Conservation (phyloP, 2,888 invertebrate species). For the Operophtera brumata region DNA sequence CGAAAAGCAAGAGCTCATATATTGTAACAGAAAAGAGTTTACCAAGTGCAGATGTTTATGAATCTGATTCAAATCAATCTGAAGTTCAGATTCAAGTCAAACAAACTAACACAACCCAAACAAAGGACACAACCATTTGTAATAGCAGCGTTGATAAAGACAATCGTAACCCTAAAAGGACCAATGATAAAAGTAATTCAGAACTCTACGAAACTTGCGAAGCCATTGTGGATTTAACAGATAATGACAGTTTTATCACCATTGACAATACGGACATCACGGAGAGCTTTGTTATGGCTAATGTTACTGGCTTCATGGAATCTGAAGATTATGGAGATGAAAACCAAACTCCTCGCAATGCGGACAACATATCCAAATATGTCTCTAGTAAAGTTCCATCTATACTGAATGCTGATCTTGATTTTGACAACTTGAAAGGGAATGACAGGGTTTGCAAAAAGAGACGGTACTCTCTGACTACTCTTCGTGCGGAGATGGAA, state of each 20-base stretch:
- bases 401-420: slow-evolving; percentile 67
- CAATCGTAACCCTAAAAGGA: background rate
- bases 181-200: slow-evolving; percentile 21
- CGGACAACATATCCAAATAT: slow-evolving; percentile 49
- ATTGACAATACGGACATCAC: slow-evolving; percentile 45
- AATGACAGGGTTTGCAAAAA: slow-evolving; percentile 58
- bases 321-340: slow-evolving; percentile 48
- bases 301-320: slow-evolving; percentile 64
- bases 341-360: slow-evolving; percentile 23
- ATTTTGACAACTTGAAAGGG: slow-evolving; percentile 72
- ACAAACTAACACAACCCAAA: slow-evolving; percentile 28
- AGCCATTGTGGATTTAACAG: slow-evolving; percentile 59
- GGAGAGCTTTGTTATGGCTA: slow-evolving; percentile 68
- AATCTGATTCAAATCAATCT: slow-evolving; percentile 76
- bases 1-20: slow-evolving; percentile 51
- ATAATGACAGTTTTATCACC: slow-evolving; percentile 39
- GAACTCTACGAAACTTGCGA: slow-evolving; percentile 26
- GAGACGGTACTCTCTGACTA: slow-evolving; percentile 62
- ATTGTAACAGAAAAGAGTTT: slow-evolving; percentile 65
- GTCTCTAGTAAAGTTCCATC: slow-evolving; percentile 71
- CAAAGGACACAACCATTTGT: slow-evolving; percentile 36
- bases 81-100: slow-evolving; percentile 40
- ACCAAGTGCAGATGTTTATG: slow-evolving; percentile 76
- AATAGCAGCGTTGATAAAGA: slow-evolving; percentile 36
- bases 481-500: slow-evolving; percentile 78